Conservation (phyloP, 2,113 vertebrate genomes). For the Pseudorasbora parva region DNA sequence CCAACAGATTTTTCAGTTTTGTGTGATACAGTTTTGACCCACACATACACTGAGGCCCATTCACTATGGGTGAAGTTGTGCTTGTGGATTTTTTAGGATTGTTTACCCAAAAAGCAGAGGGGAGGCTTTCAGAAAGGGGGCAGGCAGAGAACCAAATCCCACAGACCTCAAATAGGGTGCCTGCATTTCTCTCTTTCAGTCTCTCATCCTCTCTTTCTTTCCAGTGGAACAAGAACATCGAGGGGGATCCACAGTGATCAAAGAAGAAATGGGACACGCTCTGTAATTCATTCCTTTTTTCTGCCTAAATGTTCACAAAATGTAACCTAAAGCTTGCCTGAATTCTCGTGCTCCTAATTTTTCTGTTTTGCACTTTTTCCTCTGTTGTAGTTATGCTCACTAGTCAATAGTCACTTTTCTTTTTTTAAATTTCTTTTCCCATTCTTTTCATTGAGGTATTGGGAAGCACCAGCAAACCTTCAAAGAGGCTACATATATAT, state of each 20-base stretch:
- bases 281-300: slow-evolving; percentile 1
- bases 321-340: neutral
- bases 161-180: slow-evolving; percentile 45
- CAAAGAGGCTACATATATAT: no score
- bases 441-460: neutral
- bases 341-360: neutral
- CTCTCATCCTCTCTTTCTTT: slow-evolving; percentile 29
- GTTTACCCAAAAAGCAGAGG: slow-evolving; percentile 51
- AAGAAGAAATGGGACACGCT: slow-evolving; percentile 13
- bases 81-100: slow-evolving; percentile 46
- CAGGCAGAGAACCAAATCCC: slow-evolving; percentile 46
- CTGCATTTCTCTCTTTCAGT: slow-evolving; percentile 26
- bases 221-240: slow-evolving; percentile 31
- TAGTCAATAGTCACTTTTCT: no score
- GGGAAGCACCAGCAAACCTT: no score
- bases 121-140: slow-evolving; percentile 41
- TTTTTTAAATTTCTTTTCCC: no score
- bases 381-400: neutral
- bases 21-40: slow-evolving; percentile 43
- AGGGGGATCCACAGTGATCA: slow-evolving; percentile 27
- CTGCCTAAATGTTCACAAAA: neutral
- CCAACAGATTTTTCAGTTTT: slow-evolving; percentile 26
- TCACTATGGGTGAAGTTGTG: slow-evolving; percentile 39
- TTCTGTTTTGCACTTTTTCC: neutral
- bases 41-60: slow-evolving; percentile 32